Percentiles rank a stretch among this genome's conserved stretches.
These are phyloP conservation scores for Calycopis cecrops DNA, from an alignment of 1,140 invertebrate species.

Conservation along the genomic window DNA sequence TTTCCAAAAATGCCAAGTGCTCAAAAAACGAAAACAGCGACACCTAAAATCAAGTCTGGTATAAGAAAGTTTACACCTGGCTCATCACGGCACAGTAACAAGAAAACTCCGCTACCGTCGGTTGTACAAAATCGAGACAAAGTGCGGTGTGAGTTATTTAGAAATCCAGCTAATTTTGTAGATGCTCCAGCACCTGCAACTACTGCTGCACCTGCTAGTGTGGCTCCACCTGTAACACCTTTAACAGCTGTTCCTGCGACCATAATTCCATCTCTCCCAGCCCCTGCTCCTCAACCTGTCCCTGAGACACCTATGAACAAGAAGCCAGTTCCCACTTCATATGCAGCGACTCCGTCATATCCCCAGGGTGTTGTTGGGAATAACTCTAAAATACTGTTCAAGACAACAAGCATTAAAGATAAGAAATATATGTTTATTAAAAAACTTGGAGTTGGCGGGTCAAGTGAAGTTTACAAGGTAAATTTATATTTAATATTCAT, in stretches of 20 bases:
- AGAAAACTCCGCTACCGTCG: constrained; percentile 40
- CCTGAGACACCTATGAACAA: constrained; percentile 54
- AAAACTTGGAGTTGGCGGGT: constrained; percentile 65
- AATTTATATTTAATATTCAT: constrained; percentile 11
- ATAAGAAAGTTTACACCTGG: constrained; percentile 55
- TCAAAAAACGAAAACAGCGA: constrained; percentile 45
- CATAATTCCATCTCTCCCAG: not conserved
- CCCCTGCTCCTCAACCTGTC: constrained; percentile 11
- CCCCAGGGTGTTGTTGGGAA: constrained; percentile 47
- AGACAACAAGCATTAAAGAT: constrained; percentile 63
- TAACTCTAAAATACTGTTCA: constrained; percentile 57
- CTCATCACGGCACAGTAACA: constrained; percentile 46
- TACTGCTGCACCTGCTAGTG: not conserved
- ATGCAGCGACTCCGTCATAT: constrained; percentile 54
- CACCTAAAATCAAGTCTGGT: constrained; percentile 59
- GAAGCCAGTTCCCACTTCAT: constrained; percentile 43
- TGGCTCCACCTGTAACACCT: not conserved
- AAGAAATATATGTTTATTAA: constrained; percentile 70
- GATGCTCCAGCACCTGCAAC: not conserved
- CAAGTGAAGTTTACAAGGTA: constrained; percentile 73
- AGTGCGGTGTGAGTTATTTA: constrained; percentile 58
- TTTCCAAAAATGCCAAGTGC: constrained; percentile 33
- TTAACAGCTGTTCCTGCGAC: not conserved
- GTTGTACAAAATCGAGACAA: constrained; percentile 48
- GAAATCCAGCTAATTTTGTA: constrained; percentile 20